Conservation (phyloP, 1,140 invertebrate genomes). For the Radopholus similis region DNA sequence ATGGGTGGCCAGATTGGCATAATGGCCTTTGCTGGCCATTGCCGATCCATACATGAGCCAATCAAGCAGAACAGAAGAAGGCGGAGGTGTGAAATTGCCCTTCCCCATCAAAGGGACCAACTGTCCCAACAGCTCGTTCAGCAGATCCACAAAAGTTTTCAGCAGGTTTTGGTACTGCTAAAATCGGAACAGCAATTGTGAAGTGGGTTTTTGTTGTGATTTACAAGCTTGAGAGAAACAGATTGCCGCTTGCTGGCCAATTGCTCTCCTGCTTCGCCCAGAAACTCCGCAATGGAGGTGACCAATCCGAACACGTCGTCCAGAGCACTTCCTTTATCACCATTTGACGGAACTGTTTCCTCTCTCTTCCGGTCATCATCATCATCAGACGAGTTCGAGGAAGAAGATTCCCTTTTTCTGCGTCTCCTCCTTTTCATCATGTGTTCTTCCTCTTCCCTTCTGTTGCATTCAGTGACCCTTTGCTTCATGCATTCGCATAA, state of each 20-base stretch:
- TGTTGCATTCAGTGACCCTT: background rate
- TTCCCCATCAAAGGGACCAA: background rate
- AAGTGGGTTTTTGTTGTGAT: background rate
- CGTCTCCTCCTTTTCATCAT: background rate
- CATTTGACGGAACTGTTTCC: background rate
- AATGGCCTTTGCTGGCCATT: too few relatives aligned
- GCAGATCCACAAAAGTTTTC: conserved; percentile 10
- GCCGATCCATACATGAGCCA: too few relatives aligned
- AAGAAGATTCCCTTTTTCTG: background rate
- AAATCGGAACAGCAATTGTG: background rate
- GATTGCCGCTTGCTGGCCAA: conserved; percentile 4
- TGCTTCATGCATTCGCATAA: conserved; percentile 10
- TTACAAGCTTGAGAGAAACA: conserved; percentile 16
- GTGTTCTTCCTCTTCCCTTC: conserved; percentile 13
- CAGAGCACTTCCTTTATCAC: background rate
- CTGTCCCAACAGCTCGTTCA: conserved; percentile 10
- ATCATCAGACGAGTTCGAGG: background rate
- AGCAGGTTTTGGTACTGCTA: conserved; percentile 20
- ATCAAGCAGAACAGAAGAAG: too few relatives aligned
- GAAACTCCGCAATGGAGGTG: conserved; percentile 10
- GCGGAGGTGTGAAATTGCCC: too few relatives aligned
- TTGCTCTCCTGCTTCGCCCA: background rate
- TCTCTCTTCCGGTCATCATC: background rate
- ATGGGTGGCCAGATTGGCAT: background rate
- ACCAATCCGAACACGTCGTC: background rate